Conservation (phyloP, 2,113 vertebrate genomes). For the Paracanthobrama guichenoti region DNA sequence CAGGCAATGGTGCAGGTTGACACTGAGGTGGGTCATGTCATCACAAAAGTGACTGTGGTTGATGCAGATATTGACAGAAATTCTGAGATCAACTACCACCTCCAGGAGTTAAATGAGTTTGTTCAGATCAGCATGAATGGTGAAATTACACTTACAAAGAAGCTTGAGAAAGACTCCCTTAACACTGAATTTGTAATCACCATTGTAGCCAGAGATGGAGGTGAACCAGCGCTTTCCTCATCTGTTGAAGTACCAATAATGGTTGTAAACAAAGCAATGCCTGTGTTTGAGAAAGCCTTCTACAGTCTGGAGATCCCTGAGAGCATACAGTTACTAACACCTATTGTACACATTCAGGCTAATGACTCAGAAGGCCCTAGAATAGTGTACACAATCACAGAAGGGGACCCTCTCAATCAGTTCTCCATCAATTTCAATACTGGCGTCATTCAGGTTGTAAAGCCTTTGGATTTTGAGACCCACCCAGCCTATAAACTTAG, state of each 20-base stretch:
- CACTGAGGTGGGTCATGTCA: conserved; percentile 81
- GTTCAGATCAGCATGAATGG: conserved; percentile 85
- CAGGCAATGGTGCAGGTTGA: conserved; percentile 89
- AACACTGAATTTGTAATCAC: conserved; percentile 86
- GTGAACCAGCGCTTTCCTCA: conserved; percentile 83
- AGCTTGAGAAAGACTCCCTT: conserved; percentile 83
- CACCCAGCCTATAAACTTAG: conserved; percentile 95
- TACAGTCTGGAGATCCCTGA: conserved; percentile 94
- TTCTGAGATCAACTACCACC: conserved; percentile 83
- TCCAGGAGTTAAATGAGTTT: conserved; percentile 85
- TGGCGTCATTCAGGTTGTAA: conserved; percentile 87
- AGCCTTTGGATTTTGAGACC: conserved; percentile 89
- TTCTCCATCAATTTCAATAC: conserved; percentile 96
- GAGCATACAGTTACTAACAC: conserved; percentile 86
- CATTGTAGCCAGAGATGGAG: conserved; percentile 87
- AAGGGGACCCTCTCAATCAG: conserved; percentile 92
- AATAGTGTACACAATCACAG: conserved; percentile 91
- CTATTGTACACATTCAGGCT: conserved; percentile 90
- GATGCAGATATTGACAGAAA: conserved; percentile 87
- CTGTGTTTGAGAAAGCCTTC: conserved; percentile 94
- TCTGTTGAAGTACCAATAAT: conserved; percentile 86
- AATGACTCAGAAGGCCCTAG: conserved; percentile 92
- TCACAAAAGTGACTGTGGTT: conserved; percentile 84
- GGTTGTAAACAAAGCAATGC: conserved; percentile 92
- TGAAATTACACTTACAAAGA: conserved; percentile 85